A percentile compares a stretch with the other conserved stretches of the same genome.
Conservation (phyloP, 2,797 vertebrate species). For the Cyprinella venusta region DNA sequence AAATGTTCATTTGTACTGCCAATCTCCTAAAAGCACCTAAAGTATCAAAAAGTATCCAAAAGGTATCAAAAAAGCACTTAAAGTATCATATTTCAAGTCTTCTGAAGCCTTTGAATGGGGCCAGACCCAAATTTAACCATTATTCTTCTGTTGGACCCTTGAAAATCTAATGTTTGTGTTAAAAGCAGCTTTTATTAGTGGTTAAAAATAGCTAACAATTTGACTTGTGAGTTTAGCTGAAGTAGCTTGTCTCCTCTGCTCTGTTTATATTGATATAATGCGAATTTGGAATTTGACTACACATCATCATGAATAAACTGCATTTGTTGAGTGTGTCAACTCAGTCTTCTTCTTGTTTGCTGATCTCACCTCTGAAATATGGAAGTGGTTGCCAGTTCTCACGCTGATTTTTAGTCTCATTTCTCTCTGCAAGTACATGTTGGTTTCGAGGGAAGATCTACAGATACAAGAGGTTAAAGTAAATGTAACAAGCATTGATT, state of each 20-base stretch:
- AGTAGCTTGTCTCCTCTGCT: background rate
- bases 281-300: background rate
- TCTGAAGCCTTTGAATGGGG: background rate
- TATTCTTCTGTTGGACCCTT: background rate
- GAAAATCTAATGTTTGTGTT: background rate
- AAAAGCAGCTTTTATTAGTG: no score
- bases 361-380: constrained; percentile 5
- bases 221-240: background rate
- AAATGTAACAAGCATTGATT: no score
- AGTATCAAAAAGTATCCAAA: background rate
- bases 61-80: background rate
- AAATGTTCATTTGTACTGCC: background rate
- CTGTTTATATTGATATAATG: no score
- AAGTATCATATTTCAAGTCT: background rate
- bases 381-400: constrained; percentile 6
- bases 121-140: background rate
- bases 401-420: constrained; percentile 3
- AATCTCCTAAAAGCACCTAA: background rate
- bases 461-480: background rate
- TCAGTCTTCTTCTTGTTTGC: background rate
- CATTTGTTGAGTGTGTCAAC: background rate
- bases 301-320: background rate
- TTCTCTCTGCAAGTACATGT: background rate
- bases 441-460: background rate
- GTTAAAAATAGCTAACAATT: background rate